These are phyloP conservation scores for Nephrocerus scutellatus DNA, from an alignment of 2,888 invertebrate species.

Conservation along the genomic window DNA sequence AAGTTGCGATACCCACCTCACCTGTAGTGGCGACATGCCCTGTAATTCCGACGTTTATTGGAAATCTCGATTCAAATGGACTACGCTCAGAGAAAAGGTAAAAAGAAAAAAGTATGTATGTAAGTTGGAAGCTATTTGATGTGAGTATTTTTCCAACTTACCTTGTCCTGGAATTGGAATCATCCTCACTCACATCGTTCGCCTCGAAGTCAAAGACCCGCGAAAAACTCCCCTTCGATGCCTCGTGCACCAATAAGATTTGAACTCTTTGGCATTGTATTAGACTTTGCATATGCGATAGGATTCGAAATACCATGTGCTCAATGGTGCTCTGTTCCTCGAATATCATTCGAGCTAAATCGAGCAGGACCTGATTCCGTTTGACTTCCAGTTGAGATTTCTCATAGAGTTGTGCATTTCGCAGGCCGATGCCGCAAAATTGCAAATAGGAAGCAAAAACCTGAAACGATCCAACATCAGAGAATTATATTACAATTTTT, in stretches of 20 bases:
- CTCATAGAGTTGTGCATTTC: conserved; percentile 94
- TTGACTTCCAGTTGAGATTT: conserved; percentile 91
- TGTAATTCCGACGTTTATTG: conserved; percentile 91
- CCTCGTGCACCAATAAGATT: conserved; percentile 85
- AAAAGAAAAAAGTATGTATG: background rate
- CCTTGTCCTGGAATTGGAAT: conserved; percentile 71
- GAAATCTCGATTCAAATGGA: conserved; percentile 87
- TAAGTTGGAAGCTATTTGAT: background rate
- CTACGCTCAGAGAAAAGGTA: conserved; percentile 49
- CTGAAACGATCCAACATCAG: conserved; percentile 40
- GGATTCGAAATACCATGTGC: conserved; percentile 86
- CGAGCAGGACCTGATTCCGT: conserved; percentile 87
- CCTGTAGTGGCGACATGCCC: conserved; percentile 93
- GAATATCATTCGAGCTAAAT: conserved; percentile 93
- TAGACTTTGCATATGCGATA: conserved; percentile 88
- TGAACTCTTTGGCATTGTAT: conserved; percentile 93
- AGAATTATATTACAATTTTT: background rate
- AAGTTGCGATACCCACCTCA: conserved; percentile 62
- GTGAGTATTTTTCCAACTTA: conserved; percentile 42
- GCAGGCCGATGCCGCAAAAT: conserved; percentile 91
- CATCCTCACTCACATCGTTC: conserved; percentile 76
- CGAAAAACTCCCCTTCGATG: conserved; percentile 86
- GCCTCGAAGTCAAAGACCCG: conserved; percentile 91
- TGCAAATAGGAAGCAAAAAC: conserved; percentile 89
- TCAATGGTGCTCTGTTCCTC: conserved; percentile 95